Evolutionary conservation across 1,140 invertebrate species (phyloP).

Genomic region (Tenebrio molitor): DNA sequence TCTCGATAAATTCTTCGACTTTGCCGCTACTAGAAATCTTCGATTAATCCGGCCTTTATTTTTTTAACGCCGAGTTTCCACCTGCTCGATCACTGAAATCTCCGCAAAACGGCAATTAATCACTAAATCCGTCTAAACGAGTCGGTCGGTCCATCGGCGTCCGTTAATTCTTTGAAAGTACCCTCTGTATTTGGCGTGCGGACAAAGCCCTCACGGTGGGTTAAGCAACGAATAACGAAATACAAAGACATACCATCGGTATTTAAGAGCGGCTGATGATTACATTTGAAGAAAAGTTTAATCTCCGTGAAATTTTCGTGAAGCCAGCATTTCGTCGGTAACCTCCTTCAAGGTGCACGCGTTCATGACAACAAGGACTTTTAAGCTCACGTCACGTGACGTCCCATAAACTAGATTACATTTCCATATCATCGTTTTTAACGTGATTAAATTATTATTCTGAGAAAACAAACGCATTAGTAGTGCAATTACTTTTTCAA

Average conservation of each 20-base stretch:
- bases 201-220: slow-evolving; percentile 16
- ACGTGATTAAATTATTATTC: slow-evolving; percentile 40
- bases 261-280: slow-evolving; percentile 46
- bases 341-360: slow-evolving; percentile 19
- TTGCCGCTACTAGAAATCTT: too few relatives aligned
- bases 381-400: slow-evolving; percentile 9
- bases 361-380: background rate
- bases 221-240: slow-evolving; percentile 19
- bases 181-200: background rate
- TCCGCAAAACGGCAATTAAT: too few relatives aligned
- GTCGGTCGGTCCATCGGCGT: too few relatives aligned
- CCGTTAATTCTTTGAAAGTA: too few relatives aligned
- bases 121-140: too few relatives aligned
- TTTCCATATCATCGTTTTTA: slow-evolving; percentile 39
- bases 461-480: slow-evolving; percentile 37
- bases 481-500: slow-evolving; percentile 37
- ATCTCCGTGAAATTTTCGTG: slow-evolving; percentile 49
- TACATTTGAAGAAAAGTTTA: slow-evolving; percentile 45
- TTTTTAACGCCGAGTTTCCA: too few relatives aligned
- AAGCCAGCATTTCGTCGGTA: slow-evolving; percentile 43
- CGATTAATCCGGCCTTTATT: too few relatives aligned
- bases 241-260: slow-evolving; percentile 46
- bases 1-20: too few relatives aligned
- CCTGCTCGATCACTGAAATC: too few relatives aligned
- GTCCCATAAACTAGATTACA: slow-evolving; percentile 11